Conservation (phyloP, 2,113 vertebrate species). For the Toxotes chatareus region DNA sequence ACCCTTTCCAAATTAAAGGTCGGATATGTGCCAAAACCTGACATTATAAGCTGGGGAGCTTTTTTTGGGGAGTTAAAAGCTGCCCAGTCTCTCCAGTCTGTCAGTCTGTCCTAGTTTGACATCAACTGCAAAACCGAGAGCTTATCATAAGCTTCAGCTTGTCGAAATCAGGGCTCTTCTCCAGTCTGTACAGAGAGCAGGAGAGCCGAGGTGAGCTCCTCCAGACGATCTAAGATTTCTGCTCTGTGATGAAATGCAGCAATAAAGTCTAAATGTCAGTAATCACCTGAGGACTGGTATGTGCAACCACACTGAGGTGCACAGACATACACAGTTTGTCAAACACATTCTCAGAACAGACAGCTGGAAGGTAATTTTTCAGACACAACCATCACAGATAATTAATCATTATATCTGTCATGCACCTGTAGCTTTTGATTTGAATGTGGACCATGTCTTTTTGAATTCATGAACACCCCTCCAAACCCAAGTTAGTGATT, state of each 20-base stretch:
- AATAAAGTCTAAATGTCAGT: slow-evolving; percentile 59
- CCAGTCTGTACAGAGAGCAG: not conserved
- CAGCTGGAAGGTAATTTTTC: slow-evolving; percentile 9
- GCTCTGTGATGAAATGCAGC: slow-evolving; percentile 55
- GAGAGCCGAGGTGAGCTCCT: slow-evolving; percentile 39
- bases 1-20: slow-evolving; percentile 85
- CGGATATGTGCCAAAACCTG: slow-evolving; percentile 80
- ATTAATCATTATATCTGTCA: not conserved
- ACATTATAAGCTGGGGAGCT: slow-evolving; percentile 76
- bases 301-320: slow-evolving; percentile 23
- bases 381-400: not conserved
- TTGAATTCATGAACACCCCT: not conserved
- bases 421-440: not conserved
- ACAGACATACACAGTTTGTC: slow-evolving; percentile 22
- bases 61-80: slow-evolving; percentile 52
- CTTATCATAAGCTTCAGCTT: slow-evolving; percentile 36
- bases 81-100: slow-evolving; percentile 50
- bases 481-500: not conserved
- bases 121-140: slow-evolving; percentile 38
- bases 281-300: slow-evolving; percentile 44
- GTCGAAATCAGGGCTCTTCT: slow-evolving; percentile 33
- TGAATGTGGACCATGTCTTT: not conserved
- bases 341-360: slow-evolving; percentile 28
- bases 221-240: slow-evolving; percentile 25
- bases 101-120: slow-evolving; percentile 57